Percentiles rank a stretch among this genome's conserved stretches.
phyloP scores from a whole-genome alignment of 30 jellyfish, hydroid and myxozoan species.

The Hydractinia echinata region DNA sequence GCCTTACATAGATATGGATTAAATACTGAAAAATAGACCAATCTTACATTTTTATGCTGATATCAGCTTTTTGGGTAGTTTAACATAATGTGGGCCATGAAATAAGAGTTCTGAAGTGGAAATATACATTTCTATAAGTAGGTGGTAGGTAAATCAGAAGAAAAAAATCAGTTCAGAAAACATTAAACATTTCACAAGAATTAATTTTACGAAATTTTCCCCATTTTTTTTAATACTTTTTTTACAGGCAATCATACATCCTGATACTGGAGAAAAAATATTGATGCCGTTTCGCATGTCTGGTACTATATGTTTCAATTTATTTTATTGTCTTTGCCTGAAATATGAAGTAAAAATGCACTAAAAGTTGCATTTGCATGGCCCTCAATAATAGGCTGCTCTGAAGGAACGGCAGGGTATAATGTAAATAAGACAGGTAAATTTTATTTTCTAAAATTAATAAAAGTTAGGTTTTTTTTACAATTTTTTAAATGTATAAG shows the following conservation, averaged over 20 bases:
- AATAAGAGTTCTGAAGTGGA: neutral
- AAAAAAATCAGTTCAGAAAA: neutral
- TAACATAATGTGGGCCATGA: too few relatives aligned
- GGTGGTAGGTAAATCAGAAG: neutral
- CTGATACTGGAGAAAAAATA: constrained; percentile 76
- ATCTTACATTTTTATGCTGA: too few relatives aligned
- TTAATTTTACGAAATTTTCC: neutral
- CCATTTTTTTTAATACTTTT: neutral
- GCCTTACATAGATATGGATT: too few relatives aligned
- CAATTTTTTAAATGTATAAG: too few relatives aligned
- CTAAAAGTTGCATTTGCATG: neutral
- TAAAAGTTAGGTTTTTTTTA: too few relatives aligned
- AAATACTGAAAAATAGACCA: too few relatives aligned
- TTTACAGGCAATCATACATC: constrained; percentile 77
- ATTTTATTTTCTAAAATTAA: too few relatives aligned
- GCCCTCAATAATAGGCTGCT: too few relatives aligned
- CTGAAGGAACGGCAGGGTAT: too few relatives aligned
- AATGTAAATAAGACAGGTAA: too few relatives aligned
- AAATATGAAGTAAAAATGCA: neutral
- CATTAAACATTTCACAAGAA: neutral
- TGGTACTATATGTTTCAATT: constrained; percentile 32
- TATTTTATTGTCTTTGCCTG: neutral
- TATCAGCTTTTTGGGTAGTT: too few relatives aligned
- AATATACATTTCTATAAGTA: neutral
- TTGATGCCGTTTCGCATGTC: constrained; percentile 86